phyloP scores from a whole-genome alignment of 1,140 invertebrate species.

The Drosophila tropicalis region DNA sequence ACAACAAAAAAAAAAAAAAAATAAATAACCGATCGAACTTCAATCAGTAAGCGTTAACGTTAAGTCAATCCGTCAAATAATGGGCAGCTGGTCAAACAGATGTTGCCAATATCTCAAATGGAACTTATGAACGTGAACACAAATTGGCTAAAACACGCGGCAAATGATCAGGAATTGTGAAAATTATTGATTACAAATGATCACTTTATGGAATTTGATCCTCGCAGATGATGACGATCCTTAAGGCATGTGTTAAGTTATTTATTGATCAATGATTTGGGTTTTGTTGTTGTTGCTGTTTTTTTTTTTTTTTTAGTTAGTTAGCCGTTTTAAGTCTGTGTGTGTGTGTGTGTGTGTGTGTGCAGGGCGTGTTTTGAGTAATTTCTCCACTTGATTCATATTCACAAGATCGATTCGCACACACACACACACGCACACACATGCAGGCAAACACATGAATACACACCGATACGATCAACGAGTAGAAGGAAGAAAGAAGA shows the following conservation, averaged over 20 bases:
- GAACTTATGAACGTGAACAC: conserved; percentile 41
- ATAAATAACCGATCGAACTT: conserved; percentile 25
- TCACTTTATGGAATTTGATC: neutral
- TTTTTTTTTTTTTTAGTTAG: neutral
- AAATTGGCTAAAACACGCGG: conserved; percentile 3
- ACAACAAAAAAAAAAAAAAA: conserved; percentile 9
- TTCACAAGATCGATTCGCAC: conserved; percentile 41
- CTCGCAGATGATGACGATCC: neutral
- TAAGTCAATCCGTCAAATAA: conserved; percentile 24
- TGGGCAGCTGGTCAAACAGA: conserved; percentile 62
- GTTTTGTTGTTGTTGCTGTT: too few relatives aligned
- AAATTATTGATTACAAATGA: neutral
- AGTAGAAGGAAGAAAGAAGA: conserved; percentile 21
- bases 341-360: conserved; percentile 8
- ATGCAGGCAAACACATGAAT: conserved; percentile 31
- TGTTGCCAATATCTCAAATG: conserved; percentile 69
- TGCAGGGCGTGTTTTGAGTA: conserved; percentile 17
- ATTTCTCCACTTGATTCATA: conserved; percentile 16
- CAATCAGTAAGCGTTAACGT: conserved; percentile 42
- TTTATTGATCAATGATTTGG: conserved; percentile 26
- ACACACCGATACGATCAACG: conserved; percentile 29
- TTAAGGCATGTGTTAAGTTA: neutral
- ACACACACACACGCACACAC: conserved; percentile 48
- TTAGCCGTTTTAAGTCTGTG: neutral
- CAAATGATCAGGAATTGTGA: neutral